Percentiles rank a stretch among this genome's conserved stretches.
phyloP scores from a whole-genome alignment of 35 echinoderm and acorn worm species.

The Hemicentrotus pulcherrimus region DNA sequence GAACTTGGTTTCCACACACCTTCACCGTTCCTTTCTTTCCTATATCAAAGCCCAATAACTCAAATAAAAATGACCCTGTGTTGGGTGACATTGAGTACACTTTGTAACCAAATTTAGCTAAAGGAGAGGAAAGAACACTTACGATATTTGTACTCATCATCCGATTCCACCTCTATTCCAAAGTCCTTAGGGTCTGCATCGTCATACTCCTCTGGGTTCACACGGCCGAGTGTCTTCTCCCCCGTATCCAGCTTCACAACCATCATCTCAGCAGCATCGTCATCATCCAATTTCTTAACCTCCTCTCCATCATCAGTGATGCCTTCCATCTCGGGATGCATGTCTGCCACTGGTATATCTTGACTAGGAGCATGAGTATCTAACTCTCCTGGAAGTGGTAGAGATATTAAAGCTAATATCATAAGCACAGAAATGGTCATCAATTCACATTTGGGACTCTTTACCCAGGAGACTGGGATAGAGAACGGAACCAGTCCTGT shows the following conservation, averaged over 20 bases:
- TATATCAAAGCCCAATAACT: too few relatives aligned
- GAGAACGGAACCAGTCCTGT: too few relatives aligned
- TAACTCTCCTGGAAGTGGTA: neutral
- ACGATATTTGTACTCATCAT: slow-evolving; percentile 72
- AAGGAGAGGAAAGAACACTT: slow-evolving; percentile 1
- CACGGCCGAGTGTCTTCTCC: neutral
- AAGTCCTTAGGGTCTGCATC: slow-evolving; percentile 61
- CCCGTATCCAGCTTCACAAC: neutral
- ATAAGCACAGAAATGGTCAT: too few relatives aligned
- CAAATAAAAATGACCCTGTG: too few relatives aligned
- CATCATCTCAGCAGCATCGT: neutral
- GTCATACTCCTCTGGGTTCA: slow-evolving; percentile 52
- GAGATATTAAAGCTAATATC: neutral
- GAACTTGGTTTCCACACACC: too few relatives aligned
- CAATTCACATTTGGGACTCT: too few relatives aligned
- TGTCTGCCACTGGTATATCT: neutral
- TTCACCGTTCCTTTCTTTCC: too few relatives aligned
- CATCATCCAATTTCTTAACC: neutral
- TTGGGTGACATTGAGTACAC: too few relatives aligned
- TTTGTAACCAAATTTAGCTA: too few relatives aligned
- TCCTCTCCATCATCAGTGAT: neutral
- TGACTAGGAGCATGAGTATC: neutral
- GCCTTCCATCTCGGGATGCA: neutral
- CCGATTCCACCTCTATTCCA: slow-evolving; percentile 61
- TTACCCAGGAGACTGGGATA: too few relatives aligned